Conservation (phyloP, 2,113 vertebrate species). For the Passer domesticus region DNA sequence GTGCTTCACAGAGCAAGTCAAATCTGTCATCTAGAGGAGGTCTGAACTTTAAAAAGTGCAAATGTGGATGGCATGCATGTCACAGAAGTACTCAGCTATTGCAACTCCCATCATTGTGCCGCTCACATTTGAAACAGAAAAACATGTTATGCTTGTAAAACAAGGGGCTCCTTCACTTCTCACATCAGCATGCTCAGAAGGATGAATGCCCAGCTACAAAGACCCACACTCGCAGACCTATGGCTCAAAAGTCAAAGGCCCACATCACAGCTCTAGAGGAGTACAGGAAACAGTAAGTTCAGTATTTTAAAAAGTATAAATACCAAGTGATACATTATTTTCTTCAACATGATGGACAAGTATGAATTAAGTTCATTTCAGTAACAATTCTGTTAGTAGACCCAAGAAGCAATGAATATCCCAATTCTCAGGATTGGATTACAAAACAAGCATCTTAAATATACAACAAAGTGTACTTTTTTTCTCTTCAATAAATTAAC, state of each 20-base stretch:
- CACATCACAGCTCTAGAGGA: neutral
- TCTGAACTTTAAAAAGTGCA: neutral
- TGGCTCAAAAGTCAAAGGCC: neutral
- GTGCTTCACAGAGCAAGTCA: neutral
- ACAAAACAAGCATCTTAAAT: neutral
- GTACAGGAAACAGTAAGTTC: neutral
- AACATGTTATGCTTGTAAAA: neutral
- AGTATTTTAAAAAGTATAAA: neutral
- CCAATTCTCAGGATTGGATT: neutral
- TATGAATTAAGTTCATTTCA: neutral
- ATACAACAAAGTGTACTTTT: neutral
- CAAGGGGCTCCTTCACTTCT: conserved; percentile 29
- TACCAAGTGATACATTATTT: neutral
- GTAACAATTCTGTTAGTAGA: neutral
- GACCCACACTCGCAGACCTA: neutral
- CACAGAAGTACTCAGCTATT: neutral
- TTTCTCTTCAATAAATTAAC: neutral
- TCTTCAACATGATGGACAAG: neutral
- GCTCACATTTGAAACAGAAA: conserved; percentile 12
- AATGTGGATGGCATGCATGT: neutral
- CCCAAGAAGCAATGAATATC: neutral
- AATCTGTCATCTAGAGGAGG: neutral
- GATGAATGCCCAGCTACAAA: conserved; percentile 35
- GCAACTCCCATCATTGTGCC: conserved; percentile 17
- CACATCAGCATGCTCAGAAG: conserved; percentile 22